These are phyloP conservation scores for Lepus europaeus DNA, from an alignment of 2,113 vertebrate species.

Conservation along the genomic window DNA sequence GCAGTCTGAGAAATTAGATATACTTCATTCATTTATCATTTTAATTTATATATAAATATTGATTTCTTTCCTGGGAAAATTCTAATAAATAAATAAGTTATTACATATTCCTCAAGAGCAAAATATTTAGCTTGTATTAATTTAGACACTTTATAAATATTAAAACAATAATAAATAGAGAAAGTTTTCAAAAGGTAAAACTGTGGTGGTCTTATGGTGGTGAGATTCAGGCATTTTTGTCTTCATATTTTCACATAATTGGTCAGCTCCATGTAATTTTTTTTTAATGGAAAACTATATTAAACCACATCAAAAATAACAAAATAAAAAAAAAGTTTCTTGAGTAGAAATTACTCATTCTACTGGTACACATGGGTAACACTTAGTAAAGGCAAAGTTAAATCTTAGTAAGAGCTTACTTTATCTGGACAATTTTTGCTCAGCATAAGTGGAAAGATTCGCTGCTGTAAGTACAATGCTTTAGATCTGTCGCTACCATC, in stretches of 20 bases:
- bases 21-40: slow-evolving; percentile 2
- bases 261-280: not conserved
- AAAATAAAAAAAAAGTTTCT: slow-evolving; percentile 48
- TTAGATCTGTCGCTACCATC: slow-evolving; percentile 73
- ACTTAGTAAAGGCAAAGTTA: slow-evolving; percentile 31
- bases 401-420: slow-evolving; percentile 80
- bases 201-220: not conserved
- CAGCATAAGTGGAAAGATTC: slow-evolving; percentile 88
- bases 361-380: not conserved
- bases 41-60: slow-evolving; percentile 20
- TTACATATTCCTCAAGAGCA: slow-evolving; percentile 14
- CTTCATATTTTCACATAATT: slow-evolving; percentile 49
- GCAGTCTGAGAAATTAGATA: not conserved
- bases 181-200: slow-evolving; percentile 39
- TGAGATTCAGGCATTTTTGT: not conserved
- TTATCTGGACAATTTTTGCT: slow-evolving; percentile 90
- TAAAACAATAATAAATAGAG: slow-evolving; percentile 48
- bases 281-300: slow-evolving; percentile 15
- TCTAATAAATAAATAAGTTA: slow-evolving; percentile 41
- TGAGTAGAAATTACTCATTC: not conserved
- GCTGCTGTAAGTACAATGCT: slow-evolving; percentile 70
- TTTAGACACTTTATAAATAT: slow-evolving; percentile 18
- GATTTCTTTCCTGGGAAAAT: slow-evolving; percentile 50
- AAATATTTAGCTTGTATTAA: not conserved
- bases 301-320: slow-evolving; percentile 39